Evolutionary conservation across 2,797 vertebrate genomes (phyloP), one percentile per base, ranked within the genome.

Genomic region (Falco novaeseelandiae): DNA sequence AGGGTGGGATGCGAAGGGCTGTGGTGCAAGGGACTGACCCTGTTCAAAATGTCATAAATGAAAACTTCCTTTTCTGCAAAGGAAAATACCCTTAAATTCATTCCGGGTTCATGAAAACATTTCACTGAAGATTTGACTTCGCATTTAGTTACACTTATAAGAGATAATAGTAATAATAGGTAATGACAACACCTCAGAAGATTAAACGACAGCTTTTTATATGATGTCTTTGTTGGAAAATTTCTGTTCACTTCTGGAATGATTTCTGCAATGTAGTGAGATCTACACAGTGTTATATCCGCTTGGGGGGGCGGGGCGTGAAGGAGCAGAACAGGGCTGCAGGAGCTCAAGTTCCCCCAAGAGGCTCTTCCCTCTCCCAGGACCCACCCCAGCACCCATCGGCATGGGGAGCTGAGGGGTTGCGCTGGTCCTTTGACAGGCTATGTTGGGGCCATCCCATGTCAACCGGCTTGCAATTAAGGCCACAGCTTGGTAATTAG

Each of bases 41-140:
- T 6, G 0, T 40, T 20, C 55, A 4, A 12, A 38, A 15, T 4
- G 7, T 13, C 44, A 2, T 6, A 21, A n/a, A 22, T 20, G 27
- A 22, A 52, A 30, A 52, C 49, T 22, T 23, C 27, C 69, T 51
- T 65, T 27, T 30, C 83, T 65, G 48, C 26, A 2, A 16, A 58
- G 54, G 61, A 69, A 74, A 42, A 62, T 36, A 32, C 22, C 87
- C 71, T 36, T 42, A 13, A 5, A 22, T 57, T 42, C 12, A 6
- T 32, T 42, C 16, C 0, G 9, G 21, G 63, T 62, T 55, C 40
- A 83, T 26, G 48, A 69, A 34, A 69, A 22, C 29, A 3, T 48
- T 61, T 26, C 40, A 19, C n/a, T 30, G 70, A 20, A 21, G 25
- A 15, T 42, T 27, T 15, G 42, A 18, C 55, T 69, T 62, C 40